phyloP scores from a whole-genome alignment of 1,140 invertebrate genomes.

The Leptoteleia sp. region DNA sequence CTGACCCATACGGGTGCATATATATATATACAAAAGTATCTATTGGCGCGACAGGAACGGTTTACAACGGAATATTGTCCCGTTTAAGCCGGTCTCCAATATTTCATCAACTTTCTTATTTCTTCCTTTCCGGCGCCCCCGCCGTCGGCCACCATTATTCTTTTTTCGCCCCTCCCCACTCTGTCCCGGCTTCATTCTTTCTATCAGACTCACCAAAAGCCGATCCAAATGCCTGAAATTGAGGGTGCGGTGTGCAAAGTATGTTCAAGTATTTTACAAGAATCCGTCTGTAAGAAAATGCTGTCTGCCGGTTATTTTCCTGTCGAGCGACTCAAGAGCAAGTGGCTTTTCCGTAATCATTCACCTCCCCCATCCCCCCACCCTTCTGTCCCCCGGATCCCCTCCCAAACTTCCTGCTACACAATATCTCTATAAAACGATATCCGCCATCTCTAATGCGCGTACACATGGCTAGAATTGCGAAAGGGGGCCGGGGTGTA shows the following conservation, averaged over 20 bases:
- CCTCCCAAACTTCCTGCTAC: too few relatives aligned
- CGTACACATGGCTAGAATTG: not conserved
- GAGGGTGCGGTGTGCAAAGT: constrained; percentile 70
- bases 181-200: constrained; percentile 26
- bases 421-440: constrained; percentile 41
- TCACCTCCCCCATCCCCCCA: not conserved
- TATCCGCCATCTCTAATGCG: constrained; percentile 20
- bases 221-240: constrained; percentile 62
- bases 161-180: constrained; percentile 1
- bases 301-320: constrained; percentile 69
- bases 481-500: constrained; percentile 3
- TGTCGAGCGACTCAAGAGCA: constrained; percentile 64
- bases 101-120: constrained; percentile 81
- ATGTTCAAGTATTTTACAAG: constrained; percentile 76
- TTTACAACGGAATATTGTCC: constrained; percentile 81
- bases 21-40: constrained; percentile 70
- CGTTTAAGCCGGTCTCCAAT: constrained; percentile 80
- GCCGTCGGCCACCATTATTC: constrained; percentile 11
- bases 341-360: constrained; percentile 41
- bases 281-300: constrained; percentile 70
- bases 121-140: constrained; percentile 67
- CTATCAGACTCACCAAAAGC: constrained; percentile 55
- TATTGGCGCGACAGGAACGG: constrained; percentile 74
- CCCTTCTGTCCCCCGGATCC: too few relatives aligned
- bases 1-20: constrained; percentile 37